Evolutionary conservation across 2,113 vertebrate species (phyloP).

Genomic region (Cisticola juncidis): DNA sequence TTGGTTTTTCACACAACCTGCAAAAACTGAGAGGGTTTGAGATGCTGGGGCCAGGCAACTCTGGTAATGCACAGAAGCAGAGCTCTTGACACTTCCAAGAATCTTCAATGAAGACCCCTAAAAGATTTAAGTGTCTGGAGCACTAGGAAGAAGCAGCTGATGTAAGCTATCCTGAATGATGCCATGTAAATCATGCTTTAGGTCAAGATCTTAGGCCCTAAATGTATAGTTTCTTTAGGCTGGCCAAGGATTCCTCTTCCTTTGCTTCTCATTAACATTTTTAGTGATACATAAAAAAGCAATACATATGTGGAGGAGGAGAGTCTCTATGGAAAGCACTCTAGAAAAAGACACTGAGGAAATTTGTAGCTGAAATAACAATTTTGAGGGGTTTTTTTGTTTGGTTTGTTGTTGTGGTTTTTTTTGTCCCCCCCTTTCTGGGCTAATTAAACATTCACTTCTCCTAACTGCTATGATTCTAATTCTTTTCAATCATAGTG

Average conservation of each 20-base stretch:
- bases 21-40: not conserved
- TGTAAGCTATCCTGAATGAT: not conserved
- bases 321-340: not conserved
- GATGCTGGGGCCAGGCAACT: not conserved
- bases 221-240: not conserved
- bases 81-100: not conserved
- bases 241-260: not conserved
- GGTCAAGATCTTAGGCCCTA: not conserved
- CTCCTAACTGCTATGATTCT: not conserved
- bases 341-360: not conserved
- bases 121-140: not conserved
- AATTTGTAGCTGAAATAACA: not conserved
- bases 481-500: not conserved
- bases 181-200: not conserved
- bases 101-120: not conserved
- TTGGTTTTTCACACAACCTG: not conserved
- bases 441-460: not conserved
- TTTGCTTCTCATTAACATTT: not conserved
- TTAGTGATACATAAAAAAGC: not conserved
- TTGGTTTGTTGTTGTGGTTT: not conserved
- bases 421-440: not conserved
- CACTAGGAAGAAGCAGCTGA: not conserved
- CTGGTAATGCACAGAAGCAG: not conserved
- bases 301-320: not conserved
- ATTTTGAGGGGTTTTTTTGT: accelerated